phyloP scores from a whole-genome alignment of 2,888 invertebrate species.

The Microchrysa polita region DNA sequence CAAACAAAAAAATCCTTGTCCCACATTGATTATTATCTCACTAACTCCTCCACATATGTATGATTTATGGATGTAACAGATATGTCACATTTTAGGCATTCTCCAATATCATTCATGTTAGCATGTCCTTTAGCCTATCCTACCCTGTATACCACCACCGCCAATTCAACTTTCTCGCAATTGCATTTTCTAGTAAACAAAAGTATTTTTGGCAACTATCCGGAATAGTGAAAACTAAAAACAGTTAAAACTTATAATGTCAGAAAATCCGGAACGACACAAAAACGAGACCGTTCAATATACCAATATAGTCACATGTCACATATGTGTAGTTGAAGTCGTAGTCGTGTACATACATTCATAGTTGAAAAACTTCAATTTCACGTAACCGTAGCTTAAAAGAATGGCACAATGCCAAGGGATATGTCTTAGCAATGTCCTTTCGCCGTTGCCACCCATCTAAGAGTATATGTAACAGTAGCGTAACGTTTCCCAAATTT shows the following conservation, averaged over 20 bases:
- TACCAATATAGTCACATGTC: background rate
- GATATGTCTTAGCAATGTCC: constrained; percentile 40
- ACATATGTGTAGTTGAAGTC: no score
- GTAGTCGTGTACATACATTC: no score
- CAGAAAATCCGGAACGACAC: no score
- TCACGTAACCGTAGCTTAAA: constrained; percentile 38
- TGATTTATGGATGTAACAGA: background rate
- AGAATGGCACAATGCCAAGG: constrained; percentile 36
- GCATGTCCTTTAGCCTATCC: background rate
- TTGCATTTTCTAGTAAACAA: constrained; percentile 36
- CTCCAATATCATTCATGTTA: background rate
- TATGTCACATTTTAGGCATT: background rate
- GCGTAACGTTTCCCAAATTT: no score
- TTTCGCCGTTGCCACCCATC: constrained; percentile 17
- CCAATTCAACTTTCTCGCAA: background rate
- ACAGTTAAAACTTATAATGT: constrained; percentile 40
- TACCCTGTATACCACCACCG: no score
- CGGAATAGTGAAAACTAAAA: constrained; percentile 29
- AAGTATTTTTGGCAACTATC: constrained; percentile 35
- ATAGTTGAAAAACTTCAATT: constrained; percentile 21
- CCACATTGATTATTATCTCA: no score
- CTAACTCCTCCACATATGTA: no score
- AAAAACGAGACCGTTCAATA: constrained; percentile 36
- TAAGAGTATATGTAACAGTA: no score
- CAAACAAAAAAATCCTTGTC: no score